Percentiles rank a stretch among this genome's conserved stretches.
Conservation (phyloP, 2,888 invertebrate genomes). For the Thecophora atra region DNA sequence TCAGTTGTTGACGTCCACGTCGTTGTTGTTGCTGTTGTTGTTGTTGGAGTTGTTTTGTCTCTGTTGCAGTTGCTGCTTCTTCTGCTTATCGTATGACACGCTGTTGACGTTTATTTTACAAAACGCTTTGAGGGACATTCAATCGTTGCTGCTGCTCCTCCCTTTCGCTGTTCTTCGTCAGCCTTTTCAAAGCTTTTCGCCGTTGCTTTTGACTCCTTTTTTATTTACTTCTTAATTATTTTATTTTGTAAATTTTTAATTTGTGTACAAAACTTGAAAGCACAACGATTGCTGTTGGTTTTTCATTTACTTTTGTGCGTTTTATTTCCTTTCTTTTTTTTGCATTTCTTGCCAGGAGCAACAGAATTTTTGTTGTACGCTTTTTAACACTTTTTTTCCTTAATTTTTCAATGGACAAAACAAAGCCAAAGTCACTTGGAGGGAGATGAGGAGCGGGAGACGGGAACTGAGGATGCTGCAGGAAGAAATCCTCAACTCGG, state of each 20-base stretch:
- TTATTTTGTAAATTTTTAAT: conserved; percentile 29
- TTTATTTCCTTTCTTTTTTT: not conserved
- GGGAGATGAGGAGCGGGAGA: not conserved
- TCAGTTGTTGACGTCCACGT: conserved; percentile 40
- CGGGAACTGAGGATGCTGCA: not conserved
- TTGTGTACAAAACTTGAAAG: conserved; percentile 24
- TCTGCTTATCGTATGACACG: conserved; percentile 36
- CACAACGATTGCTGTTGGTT: not conserved
- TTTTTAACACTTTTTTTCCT: not conserved
- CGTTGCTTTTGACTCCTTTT: conserved; percentile 9
- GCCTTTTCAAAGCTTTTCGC: conserved; percentile 23
- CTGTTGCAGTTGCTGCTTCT: conserved; percentile 33
- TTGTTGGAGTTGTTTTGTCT: conserved; percentile 31
- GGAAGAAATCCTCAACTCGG: not conserved
- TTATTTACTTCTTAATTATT: conserved; percentile 23
- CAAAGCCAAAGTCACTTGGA: not conserved
- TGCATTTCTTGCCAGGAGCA: not conserved
- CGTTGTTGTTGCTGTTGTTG: conserved; percentile 38
- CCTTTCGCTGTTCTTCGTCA: conserved; percentile 30
- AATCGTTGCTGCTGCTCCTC: conserved; percentile 22
- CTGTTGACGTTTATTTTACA: conserved; percentile 41
- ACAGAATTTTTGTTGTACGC: conserved; percentile 33
- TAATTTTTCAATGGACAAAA: not conserved
- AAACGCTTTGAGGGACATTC: conserved; percentile 39
- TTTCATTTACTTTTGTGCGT: not conserved